Evolutionary conservation across 2,797 vertebrate species (phyloP).

Genomic region (Pachyuromys duprasi): DNA sequence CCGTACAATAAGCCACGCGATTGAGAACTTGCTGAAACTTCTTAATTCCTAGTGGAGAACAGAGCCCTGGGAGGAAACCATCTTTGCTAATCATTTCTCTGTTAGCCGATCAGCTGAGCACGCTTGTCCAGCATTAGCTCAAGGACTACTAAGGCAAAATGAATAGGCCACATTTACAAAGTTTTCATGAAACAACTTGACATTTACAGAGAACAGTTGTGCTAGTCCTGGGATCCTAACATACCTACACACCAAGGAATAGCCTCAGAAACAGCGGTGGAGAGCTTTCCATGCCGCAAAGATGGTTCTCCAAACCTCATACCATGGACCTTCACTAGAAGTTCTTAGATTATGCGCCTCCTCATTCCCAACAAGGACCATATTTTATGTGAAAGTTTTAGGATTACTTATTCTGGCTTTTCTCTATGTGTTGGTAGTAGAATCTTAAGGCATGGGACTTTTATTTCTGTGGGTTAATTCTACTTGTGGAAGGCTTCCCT

Average conservation of each 20-base stretch:
- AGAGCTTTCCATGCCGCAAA: background rate
- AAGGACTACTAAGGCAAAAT: background rate
- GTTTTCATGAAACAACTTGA: background rate
- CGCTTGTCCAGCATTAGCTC: background rate
- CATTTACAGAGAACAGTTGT: background rate
- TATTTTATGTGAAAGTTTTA: background rate
- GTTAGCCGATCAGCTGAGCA: background rate
- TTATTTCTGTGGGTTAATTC: background rate
- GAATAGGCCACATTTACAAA: background rate
- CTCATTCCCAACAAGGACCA: background rate
- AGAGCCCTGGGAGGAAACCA: background rate
- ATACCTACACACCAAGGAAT: background rate
- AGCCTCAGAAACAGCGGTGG: background rate
- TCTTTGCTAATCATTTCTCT: background rate
- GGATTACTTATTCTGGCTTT: background rate
- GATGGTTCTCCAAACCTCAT: background rate
- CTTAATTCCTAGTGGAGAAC: background rate
- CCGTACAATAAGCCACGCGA: background rate
- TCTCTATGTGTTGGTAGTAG: background rate
- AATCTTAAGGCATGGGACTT: background rate
- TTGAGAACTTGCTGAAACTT: background rate
- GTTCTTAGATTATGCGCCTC: background rate
- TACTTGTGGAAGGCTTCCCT: background rate
- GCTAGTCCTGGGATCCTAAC: background rate
- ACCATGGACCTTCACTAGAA: background rate